phyloP scores from a whole-genome alignment of 2,113 vertebrate genomes.

The Chascanopsetta lugubris region DNA sequence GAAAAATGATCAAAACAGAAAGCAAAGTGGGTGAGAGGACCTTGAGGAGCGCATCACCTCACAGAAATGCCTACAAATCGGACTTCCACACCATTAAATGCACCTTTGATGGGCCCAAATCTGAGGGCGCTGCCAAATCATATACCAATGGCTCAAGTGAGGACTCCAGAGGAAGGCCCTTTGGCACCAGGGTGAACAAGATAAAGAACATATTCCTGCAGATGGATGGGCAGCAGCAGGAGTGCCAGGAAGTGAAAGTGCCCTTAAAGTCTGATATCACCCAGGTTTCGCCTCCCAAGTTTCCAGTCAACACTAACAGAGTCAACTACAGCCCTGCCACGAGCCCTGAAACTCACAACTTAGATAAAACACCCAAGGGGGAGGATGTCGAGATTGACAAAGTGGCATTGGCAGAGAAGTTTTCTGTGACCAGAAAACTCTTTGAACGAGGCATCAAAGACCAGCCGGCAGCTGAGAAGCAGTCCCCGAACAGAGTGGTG shows the following conservation, averaged over 20 bases:
- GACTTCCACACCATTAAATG: slow-evolving; percentile 94
- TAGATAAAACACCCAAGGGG: slow-evolving; percentile 83
- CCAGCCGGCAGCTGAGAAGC: slow-evolving; percentile 79
- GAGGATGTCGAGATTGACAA: slow-evolving; percentile 91
- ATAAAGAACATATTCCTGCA: slow-evolving; percentile 95
- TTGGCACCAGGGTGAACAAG: slow-evolving; percentile 90
- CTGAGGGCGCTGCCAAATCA: slow-evolving; percentile 72
- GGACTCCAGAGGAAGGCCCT: slow-evolving; percentile 87
- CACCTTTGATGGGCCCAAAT: slow-evolving; percentile 88
- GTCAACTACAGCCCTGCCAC: slow-evolving; percentile 75
- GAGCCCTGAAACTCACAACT: slow-evolving; percentile 70
- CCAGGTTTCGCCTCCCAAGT: slow-evolving; percentile 74
- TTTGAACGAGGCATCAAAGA: slow-evolving; percentile 90
- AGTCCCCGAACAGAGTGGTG: slow-evolving; percentile 78
- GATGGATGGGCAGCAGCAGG: slow-evolving; percentile 87
- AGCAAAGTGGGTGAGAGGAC: slow-evolving; percentile 89
- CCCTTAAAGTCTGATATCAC: slow-evolving; percentile 75
- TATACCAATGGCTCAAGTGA: slow-evolving; percentile 86
- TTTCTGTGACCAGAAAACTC: slow-evolving; percentile 91
- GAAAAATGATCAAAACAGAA: slow-evolving; percentile 90
- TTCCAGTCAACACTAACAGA: slow-evolving; percentile 76
- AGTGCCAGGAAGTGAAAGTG: slow-evolving; percentile 83
- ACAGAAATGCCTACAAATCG: slow-evolving; percentile 91
- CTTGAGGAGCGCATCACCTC: slow-evolving; percentile 91
- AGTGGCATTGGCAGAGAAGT: slow-evolving; percentile 89